Percentiles rank a stretch among this genome's conserved stretches.
phyloP scores from a whole-genome alignment of 2,113 vertebrate species.

The Cyanoderma ruficeps region DNA sequence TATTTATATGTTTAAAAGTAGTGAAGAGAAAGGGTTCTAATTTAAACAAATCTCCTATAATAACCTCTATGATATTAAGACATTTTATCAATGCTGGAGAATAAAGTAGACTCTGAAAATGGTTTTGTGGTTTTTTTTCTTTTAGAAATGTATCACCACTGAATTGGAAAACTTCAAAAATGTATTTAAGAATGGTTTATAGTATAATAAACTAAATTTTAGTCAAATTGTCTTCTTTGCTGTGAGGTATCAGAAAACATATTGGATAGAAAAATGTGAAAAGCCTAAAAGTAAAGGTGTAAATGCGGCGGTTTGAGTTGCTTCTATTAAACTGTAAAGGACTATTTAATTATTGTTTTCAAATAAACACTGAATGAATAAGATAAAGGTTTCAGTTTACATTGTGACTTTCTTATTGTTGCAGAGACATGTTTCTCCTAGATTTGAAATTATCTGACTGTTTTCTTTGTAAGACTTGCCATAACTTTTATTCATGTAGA shows the following conservation, averaged over 20 bases:
- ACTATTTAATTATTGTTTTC: not conserved
- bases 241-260: not conserved
- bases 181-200: not conserved
- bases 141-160: not conserved
- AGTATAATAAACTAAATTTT: not conserved
- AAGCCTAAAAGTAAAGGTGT: not conserved
- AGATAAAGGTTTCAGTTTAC: not conserved
- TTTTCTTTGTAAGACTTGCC: not conserved
- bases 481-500: not conserved
- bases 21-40: not conserved
- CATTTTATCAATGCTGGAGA: constrained; percentile 14
- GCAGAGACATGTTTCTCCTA: not conserved
- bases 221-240: not conserved
- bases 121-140: not conserved
- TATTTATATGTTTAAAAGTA: constrained; percentile 15
- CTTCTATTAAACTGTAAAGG: not conserved
- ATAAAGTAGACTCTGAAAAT: not conserved
- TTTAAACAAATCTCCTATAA: constrained; percentile 26
- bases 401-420: not conserved
- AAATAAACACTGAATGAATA: not conserved
- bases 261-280: not conserved
- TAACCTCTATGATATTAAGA: not conserved
- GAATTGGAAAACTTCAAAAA: not conserved
- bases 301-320: not conserved
- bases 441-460: not conserved